A percentile compares a stretch with the other conserved stretches of the same genome.
phyloP scores from a whole-genome alignment of 2,888 invertebrate species.

The Sesia apiformis region DNA sequence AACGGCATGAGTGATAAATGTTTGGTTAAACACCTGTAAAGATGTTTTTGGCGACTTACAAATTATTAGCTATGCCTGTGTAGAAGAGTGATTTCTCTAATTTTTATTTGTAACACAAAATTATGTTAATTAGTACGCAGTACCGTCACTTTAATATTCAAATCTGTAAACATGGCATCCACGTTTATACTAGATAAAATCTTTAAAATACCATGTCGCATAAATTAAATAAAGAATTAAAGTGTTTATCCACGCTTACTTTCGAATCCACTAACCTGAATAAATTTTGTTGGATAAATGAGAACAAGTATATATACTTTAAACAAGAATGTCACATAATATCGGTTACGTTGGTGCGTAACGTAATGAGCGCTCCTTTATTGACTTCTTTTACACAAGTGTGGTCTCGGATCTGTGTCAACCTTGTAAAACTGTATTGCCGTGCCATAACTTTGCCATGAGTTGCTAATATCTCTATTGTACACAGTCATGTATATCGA shows the following conservation, averaged over 20 bases:
- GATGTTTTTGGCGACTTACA: too few relatives aligned
- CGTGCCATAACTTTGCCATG: too few relatives aligned
- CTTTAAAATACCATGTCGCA: background rate
- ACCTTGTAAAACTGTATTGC: background rate
- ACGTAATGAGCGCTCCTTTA: background rate
- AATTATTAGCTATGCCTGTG: too few relatives aligned
- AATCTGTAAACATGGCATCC: background rate
- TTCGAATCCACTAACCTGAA: background rate
- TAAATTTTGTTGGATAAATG: background rate
- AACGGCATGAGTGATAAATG: too few relatives aligned
- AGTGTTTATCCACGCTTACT: background rate
- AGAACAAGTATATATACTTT: background rate
- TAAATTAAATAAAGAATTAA: background rate
- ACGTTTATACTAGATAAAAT: background rate
- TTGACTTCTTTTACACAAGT: background rate
- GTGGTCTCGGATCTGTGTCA: background rate
- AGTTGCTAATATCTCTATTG: too few relatives aligned
- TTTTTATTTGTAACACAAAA: too few relatives aligned
- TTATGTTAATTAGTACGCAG: background rate
- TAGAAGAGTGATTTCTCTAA: too few relatives aligned
- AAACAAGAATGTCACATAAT: slow-evolving; percentile 3
- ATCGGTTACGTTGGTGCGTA: background rate
- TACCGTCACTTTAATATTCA: background rate
- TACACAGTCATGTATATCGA: too few relatives aligned
- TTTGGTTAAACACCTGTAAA: too few relatives aligned